These are phyloP conservation scores for Hypotaenidia okinawae DNA, from an alignment of 2,797 vertebrate species.

Conservation along the genomic window DNA sequence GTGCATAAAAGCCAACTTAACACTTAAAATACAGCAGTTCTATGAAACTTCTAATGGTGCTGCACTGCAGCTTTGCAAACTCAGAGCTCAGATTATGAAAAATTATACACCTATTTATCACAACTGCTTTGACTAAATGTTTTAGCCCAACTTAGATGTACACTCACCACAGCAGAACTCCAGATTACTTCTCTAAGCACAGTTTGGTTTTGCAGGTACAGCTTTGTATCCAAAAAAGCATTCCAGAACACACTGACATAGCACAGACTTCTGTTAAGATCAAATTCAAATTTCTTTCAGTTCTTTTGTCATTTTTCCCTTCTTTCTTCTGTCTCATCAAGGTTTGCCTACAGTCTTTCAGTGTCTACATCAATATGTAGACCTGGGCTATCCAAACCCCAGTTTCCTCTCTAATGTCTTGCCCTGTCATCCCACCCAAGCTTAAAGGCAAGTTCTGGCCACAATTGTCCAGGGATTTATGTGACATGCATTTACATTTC, in stretches of 20 bases:
- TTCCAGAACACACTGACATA: background rate
- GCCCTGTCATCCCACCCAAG: background rate
- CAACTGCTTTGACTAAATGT: background rate
- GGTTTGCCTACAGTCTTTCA: background rate
- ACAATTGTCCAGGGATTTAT: background rate
- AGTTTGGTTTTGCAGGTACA: background rate
- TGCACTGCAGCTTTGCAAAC: background rate
- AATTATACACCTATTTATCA: background rate
- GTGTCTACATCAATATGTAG: background rate
- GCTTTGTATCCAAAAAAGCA: background rate
- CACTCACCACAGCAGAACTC: background rate
- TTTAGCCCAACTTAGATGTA: background rate
- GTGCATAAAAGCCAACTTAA: background rate
- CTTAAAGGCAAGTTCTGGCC: background rate
- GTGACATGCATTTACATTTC: constrained; percentile 1
- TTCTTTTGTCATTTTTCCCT: background rate
- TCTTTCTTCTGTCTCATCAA: background rate
- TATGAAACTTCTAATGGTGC: background rate
- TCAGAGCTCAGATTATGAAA: background rate
- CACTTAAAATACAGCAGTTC: background rate
- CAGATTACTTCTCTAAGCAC: background rate
- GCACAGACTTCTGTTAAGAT: background rate
- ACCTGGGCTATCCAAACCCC: background rate
- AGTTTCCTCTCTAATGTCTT: background rate
- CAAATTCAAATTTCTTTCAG: background rate